Conservation (phyloP, 2,797 vertebrate genomes). For the Apogon talboti region DNA sequence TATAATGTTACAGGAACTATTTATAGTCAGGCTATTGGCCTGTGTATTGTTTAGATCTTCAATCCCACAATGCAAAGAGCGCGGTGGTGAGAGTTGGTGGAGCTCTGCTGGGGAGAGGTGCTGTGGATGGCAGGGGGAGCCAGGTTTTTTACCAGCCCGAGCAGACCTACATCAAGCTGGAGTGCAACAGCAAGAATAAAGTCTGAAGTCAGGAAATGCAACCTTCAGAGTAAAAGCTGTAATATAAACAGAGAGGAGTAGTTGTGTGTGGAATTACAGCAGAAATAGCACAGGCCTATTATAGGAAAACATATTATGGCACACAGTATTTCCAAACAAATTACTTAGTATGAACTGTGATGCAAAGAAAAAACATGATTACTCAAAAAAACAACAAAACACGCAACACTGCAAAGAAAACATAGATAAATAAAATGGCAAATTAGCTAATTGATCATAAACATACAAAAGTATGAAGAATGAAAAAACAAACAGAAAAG, state of each 20-base stretch:
- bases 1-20: background rate
- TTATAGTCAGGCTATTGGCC: background rate
- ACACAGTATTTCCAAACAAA: background rate
- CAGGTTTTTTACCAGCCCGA: slow-evolving; percentile 63
- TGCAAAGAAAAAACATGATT: background rate
- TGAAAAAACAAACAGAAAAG: too few species aligned
- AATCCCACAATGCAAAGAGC: slow-evolving; percentile 75
- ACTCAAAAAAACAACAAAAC: background rate
- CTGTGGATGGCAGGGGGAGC: slow-evolving; percentile 70
- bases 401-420: too few species aligned
- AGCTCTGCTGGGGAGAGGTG: slow-evolving; percentile 59
- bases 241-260: background rate
- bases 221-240: slow-evolving; percentile 49
- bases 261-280: background rate
- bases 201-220: background rate
- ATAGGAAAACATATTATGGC: background rate
- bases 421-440: too few species aligned
- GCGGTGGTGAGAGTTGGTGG: slow-evolving; percentile 10
- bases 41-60: slow-evolving; percentile 40
- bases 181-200: background rate
- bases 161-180: slow-evolving; percentile 33
- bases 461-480: too few species aligned
- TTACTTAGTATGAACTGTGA: background rate
- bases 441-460: too few species aligned
- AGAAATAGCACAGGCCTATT: too few species aligned